Evolutionary conservation across 2,797 vertebrate species (phyloP).

Genomic region (Corythornis leucogaster): DNA sequence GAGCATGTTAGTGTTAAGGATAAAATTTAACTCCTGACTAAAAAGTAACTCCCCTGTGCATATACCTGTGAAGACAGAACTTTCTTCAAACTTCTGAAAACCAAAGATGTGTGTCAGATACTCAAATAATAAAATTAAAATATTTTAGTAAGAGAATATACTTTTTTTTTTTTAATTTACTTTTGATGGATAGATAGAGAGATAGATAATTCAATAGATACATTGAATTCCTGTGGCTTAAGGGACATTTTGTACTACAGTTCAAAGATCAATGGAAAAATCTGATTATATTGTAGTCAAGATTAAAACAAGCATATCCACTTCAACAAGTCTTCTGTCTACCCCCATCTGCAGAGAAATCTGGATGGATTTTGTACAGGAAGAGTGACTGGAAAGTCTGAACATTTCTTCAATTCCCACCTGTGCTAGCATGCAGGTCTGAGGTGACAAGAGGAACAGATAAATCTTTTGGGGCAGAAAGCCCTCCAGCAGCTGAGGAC

Average conservation of each 20-base stretch:
- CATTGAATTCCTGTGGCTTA: not conserved
- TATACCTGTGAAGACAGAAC: not conserved
- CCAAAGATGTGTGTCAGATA: not conserved
- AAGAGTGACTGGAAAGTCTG: not conserved
- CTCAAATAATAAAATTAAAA: slow-evolving; percentile 20
- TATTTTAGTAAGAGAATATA: not conserved
- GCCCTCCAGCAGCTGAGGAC: not conserved
- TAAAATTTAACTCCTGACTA: slow-evolving; percentile 8
- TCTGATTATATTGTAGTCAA: slow-evolving; percentile 28
- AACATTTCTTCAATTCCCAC: slow-evolving; percentile 17
- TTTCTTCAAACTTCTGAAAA: slow-evolving; percentile 3
- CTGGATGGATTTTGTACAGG: not conserved
- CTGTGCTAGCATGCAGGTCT: not conserved
- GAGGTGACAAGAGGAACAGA: not conserved
- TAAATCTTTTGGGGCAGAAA: not conserved
- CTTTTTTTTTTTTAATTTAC: no score
- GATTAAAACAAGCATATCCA: slow-evolving; percentile 31
- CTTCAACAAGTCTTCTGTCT: slow-evolving; percentile 5
- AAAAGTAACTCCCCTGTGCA: not conserved
- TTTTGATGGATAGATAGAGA: not conserved
- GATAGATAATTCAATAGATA: slow-evolving; percentile 30
- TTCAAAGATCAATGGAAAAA: slow-evolving; percentile 33
- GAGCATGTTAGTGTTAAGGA: not conserved
- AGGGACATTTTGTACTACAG: slow-evolving; percentile 10
- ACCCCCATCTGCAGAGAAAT: not conserved